These are phyloP conservation scores for Carpatolechia fugitivella DNA, from an alignment of 2,888 invertebrate genomes.

Conservation along the genomic window DNA sequence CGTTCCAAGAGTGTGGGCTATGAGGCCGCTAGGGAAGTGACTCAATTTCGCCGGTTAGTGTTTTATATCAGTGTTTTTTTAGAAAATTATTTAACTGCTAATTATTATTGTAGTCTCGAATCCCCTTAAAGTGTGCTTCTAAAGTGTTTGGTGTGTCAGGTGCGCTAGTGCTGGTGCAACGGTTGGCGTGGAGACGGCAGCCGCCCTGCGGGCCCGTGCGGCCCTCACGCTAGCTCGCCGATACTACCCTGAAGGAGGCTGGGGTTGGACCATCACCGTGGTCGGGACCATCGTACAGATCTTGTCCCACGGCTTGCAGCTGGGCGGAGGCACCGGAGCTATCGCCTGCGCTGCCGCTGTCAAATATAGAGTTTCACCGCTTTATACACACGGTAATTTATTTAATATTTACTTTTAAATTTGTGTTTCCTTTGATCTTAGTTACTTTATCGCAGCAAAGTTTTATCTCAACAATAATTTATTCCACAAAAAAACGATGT, in stretches of 20 bases:
- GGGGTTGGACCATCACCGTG: slow-evolving; percentile 90
- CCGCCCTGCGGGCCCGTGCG: slow-evolving; percentile 79
- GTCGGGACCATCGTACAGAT: slow-evolving; percentile 86
- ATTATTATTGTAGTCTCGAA: no score
- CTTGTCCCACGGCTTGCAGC: slow-evolving; percentile 86
- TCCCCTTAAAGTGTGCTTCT: slow-evolving; percentile 27
- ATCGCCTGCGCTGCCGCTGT: slow-evolving; percentile 82
- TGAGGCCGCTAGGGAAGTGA: slow-evolving; percentile 69
- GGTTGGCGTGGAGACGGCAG: slow-evolving; percentile 67
- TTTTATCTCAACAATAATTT: neutral
- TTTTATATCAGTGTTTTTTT: neutral
- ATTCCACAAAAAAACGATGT: neutral
- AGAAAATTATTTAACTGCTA: no score
- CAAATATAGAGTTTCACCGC: slow-evolving; percentile 81
- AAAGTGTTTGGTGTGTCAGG: slow-evolving; percentile 56
- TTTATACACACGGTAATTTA: slow-evolving; percentile 82
- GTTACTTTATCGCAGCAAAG: neutral
- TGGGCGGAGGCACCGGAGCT: slow-evolving; percentile 82
- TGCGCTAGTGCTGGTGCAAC: slow-evolving; percentile 75
- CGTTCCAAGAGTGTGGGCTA: slow-evolving; percentile 77
- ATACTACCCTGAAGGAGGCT: slow-evolving; percentile 92
- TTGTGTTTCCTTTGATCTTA: neutral
- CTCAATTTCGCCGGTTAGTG: slow-evolving; percentile 73
- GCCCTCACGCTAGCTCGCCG: slow-evolving; percentile 84
- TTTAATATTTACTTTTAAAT: neutral